phyloP scores from a whole-genome alignment of 2,888 invertebrate genomes.

The Brachypterus glaber region DNA sequence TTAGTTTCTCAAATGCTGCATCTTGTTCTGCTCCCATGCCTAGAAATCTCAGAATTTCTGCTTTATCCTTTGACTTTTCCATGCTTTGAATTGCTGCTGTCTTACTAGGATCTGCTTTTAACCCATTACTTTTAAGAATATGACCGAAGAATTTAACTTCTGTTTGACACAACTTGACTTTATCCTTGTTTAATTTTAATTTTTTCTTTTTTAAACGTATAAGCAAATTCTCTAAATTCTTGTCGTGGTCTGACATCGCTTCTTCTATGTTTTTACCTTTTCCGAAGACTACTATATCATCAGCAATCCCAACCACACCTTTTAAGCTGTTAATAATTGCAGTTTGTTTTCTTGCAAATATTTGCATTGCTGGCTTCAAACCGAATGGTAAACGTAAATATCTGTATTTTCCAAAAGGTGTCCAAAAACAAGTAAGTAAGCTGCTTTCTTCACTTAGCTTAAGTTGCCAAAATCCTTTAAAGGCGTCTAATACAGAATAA shows the following conservation, averaged over 20 bases:
- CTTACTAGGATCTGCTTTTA: constrained; percentile 1
- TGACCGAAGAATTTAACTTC: constrained; percentile 10
- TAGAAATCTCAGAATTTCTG: constrained; percentile 1
- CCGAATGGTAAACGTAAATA: constrained; percentile 19
- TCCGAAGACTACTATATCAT: constrained; percentile 18
- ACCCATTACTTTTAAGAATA: too few species aligned
- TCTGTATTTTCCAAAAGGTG: constrained; percentile 20
- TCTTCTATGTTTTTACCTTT: constrained; percentile 14
- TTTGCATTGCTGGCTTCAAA: constrained; percentile 11
- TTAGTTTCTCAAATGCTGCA: constrained; percentile 5
- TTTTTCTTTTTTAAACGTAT: constrained; percentile 4
- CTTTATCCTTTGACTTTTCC: not conserved
- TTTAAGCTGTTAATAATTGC: constrained; percentile 13
- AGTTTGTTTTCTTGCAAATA: constrained; percentile 10
- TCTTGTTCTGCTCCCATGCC: constrained; percentile 2
- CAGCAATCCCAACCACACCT: constrained; percentile 16
- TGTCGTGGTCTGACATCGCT: constrained; percentile 15
- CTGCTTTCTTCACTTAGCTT: constrained; percentile 18
- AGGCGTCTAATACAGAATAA: constrained; percentile 11
- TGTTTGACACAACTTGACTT: constrained; percentile 9
- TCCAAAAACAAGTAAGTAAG: constrained; percentile 20
- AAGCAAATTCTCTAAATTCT: constrained; percentile 10
- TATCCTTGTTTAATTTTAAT: constrained; percentile 15
- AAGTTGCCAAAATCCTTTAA: constrained; percentile 17
- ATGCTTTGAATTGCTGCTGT: constrained; percentile 8